phyloP scores from a whole-genome alignment of 2,888 invertebrate species.

The Cryptophagus acutangulus region DNA sequence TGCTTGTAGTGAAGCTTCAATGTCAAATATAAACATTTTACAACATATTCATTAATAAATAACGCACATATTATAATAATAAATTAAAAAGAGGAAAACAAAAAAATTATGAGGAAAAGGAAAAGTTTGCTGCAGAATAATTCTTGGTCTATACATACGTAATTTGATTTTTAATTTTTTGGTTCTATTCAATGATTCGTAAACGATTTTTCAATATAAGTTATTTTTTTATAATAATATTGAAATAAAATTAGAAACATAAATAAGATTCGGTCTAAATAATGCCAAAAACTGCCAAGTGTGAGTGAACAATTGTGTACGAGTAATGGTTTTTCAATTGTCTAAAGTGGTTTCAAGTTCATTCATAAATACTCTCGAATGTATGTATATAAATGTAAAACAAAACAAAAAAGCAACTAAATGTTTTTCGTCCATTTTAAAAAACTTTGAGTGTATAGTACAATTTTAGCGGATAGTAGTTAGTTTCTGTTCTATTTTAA shows the following conservation, averaged over 20 bases:
- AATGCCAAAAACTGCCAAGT: slow-evolving; percentile 46
- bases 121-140: slow-evolving; percentile 6
- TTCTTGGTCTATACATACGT: slow-evolving; percentile 14
- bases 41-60: slow-evolving; percentile 30
- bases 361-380: slow-evolving; percentile 29
- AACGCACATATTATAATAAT: slow-evolving; percentile 32
- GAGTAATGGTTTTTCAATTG: slow-evolving; percentile 12
- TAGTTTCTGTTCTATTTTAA: slow-evolving; percentile 12
- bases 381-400: slow-evolving; percentile 35
- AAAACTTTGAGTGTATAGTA: slow-evolving; percentile 44
- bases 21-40: slow-evolving; percentile 35
- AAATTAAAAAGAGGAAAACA: slow-evolving; percentile 12
- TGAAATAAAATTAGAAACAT: slow-evolving; percentile 16
- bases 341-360: slow-evolving; percentile 14
- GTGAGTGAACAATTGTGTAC: slow-evolving; percentile 38
- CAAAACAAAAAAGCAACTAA: slow-evolving; percentile 40
- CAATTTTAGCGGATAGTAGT: slow-evolving; percentile 21
- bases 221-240: slow-evolving; percentile 27
- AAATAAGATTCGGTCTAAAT: slow-evolving; percentile 41
- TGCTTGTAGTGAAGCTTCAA: slow-evolving; percentile 44
- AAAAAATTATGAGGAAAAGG: slow-evolving; percentile 4
- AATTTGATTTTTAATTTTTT: slow-evolving; percentile 19
- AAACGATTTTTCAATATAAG: slow-evolving; percentile 19
- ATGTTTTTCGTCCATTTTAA: slow-evolving; percentile 45
- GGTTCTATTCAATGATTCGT: slow-evolving; percentile 19